Conservation (phyloP, 2,113 vertebrate species). For the Callipepla squamata region DNA sequence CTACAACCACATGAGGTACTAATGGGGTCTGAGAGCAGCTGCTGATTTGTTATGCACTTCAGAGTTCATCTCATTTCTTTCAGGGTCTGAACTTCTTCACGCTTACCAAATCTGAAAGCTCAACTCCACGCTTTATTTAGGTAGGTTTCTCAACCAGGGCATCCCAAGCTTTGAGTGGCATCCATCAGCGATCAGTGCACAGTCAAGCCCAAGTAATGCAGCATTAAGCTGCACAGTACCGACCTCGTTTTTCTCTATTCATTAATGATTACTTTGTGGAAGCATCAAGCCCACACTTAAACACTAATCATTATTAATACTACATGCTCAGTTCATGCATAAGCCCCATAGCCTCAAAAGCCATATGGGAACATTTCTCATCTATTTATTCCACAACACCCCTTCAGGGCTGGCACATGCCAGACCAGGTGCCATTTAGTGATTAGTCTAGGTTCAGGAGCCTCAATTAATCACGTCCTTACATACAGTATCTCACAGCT, state of each 20-base stretch:
- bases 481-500: not conserved
- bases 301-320: not conserved
- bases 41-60: not conserved
- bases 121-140: not conserved
- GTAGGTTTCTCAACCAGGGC: not conserved
- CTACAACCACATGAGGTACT: not conserved
- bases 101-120: not conserved
- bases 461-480: not conserved
- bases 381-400: not conserved
- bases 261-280: not conserved
- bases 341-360: not conserved
- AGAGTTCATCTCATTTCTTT: not conserved
- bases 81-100: not conserved
- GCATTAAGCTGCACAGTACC: not conserved
- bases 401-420: not conserved
- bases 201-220: not conserved
- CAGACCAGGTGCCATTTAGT: not conserved
- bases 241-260: not conserved
- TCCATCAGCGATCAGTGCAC: not conserved
- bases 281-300: not conserved
- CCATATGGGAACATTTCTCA: not conserved
- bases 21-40: not conserved
- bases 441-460: not conserved
- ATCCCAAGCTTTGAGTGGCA: accelerated
- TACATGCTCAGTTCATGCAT: not conserved